These are phyloP conservation scores for Oedothorax gibbosus DNA, from an alignment of 1,140 invertebrate genomes.

Conservation along the genomic window DNA sequence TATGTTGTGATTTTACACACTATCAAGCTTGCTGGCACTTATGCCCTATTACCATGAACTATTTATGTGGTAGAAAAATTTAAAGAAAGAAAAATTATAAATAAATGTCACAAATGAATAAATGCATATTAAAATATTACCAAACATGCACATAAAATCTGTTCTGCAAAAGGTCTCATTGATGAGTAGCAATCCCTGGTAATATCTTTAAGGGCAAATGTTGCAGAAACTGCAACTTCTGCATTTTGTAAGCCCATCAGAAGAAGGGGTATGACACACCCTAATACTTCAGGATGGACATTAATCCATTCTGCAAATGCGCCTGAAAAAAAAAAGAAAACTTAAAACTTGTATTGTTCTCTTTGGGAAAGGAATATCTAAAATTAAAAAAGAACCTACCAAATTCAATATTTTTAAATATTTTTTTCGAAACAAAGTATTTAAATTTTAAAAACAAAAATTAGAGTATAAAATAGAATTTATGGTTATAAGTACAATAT, in stretches of 20 bases:
- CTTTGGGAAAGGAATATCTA: background rate
- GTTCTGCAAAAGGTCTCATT: constrained; percentile 78
- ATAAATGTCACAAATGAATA: background rate
- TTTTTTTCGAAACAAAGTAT: background rate
- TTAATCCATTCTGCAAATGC: constrained; percentile 87
- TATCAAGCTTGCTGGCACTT: no score
- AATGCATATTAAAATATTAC: constrained; percentile 59
- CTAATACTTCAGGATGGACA: constrained; percentile 73
- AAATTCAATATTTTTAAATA: background rate
- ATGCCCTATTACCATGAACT: background rate
- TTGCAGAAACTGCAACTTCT: constrained; percentile 80
- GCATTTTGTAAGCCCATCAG: constrained; percentile 77
- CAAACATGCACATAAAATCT: constrained; percentile 77
- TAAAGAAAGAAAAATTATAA: background rate
- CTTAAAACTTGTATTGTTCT: background rate
- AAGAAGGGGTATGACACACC: constrained; percentile 75
- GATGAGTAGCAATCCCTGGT: constrained; percentile 80
- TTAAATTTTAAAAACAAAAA: background rate
- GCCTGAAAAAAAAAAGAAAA: constrained; percentile 68
- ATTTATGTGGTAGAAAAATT: no score
- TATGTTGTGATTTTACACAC: no score
- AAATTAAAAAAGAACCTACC: no score
- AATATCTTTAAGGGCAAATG: constrained; percentile 88
- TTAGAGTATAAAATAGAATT: no score
- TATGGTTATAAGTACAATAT: no score